Conservation (phyloP, 2,888 invertebrate species). For the Caenorhabditis sp. region DNA sequence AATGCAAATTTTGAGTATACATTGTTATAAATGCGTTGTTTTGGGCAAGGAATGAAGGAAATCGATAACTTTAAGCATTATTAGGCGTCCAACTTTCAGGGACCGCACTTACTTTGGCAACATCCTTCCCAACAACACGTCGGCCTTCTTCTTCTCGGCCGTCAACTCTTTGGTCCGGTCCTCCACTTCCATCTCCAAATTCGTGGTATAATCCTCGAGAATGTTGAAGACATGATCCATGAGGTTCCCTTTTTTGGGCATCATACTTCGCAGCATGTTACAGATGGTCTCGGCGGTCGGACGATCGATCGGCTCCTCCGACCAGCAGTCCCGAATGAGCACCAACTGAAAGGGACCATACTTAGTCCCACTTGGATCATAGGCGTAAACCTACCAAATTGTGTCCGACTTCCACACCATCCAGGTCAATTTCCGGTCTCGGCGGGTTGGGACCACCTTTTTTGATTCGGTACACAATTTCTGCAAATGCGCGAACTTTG, state of each 20-base stretch:
- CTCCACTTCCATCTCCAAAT: conserved; percentile 72
- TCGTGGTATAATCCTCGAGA: conserved; percentile 74
- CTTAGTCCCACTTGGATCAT: background rate
- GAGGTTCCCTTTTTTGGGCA: conserved; percentile 65
- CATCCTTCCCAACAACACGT: conserved; percentile 73
- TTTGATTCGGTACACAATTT: conserved; percentile 70
- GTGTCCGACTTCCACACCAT: conserved; percentile 62
- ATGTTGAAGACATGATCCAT: conserved; percentile 77
- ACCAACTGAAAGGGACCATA: conserved; percentile 58
- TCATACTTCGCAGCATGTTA: conserved; percentile 49
- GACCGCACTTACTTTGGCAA: conserved; percentile 64
- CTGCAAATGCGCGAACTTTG: conserved; percentile 38
- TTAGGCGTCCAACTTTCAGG: no score
- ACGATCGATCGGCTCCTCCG: conserved; percentile 67
- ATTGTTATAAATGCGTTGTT: no score
- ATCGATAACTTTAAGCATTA: no score
- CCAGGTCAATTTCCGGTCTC: conserved; percentile 65
- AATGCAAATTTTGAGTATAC: no score
- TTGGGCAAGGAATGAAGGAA: no score
- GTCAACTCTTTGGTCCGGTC: conserved; percentile 72
- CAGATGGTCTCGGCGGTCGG: conserved; percentile 63
- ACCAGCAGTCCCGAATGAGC: conserved; percentile 74
- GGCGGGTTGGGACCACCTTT: conserved; percentile 64
- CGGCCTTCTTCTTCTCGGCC: conserved; percentile 75
- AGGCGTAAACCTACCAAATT: conserved; percentile 60